phyloP scores from a whole-genome alignment of 1,140 invertebrate genomes.

The Trypoxylus dichotomus region DNA sequence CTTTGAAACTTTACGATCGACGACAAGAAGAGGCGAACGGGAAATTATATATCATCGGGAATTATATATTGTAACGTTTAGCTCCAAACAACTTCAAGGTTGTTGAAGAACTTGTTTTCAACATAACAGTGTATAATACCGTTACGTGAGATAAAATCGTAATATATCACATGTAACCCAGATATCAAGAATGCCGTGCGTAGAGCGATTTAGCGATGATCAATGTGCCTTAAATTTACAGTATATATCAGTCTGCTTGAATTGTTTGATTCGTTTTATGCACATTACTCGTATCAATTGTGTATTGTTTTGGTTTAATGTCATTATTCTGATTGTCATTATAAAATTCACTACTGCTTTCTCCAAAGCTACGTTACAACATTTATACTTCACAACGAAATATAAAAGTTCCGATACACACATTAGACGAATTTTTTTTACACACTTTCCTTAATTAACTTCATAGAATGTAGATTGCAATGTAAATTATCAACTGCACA shows the following conservation, averaged over 20 bases:
- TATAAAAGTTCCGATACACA: too few species aligned
- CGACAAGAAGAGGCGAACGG: not conserved
- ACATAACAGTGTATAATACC: slow-evolving; percentile 19
- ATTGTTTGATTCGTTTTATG: not conserved
- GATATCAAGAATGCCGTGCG: not conserved
- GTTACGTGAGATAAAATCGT: slow-evolving; percentile 20
- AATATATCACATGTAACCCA: slow-evolving; percentile 22
- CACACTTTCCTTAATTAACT: too few species aligned
- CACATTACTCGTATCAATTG: too few species aligned
- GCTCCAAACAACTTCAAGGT: not conserved
- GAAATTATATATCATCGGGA: not conserved
- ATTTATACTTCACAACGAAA: too few species aligned
- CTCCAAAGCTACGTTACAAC: too few species aligned
- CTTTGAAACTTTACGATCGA: not conserved
- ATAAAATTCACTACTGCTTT: too few species aligned
- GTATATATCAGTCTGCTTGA: not conserved
- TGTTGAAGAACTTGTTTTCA: slow-evolving; percentile 2
- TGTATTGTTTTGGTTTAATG: too few species aligned
- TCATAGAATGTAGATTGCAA: too few species aligned
- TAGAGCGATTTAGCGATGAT: not conserved
- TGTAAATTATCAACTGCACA: too few species aligned
- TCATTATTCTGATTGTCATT: too few species aligned
- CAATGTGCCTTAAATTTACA: not conserved
- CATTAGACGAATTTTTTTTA: too few species aligned
- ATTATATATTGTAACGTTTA: slow-evolving; percentile 8